Evolutionary conservation across 64 coral and sea anemone genomes (phyloP).

Genomic region (Acropora tenuis): DNA sequence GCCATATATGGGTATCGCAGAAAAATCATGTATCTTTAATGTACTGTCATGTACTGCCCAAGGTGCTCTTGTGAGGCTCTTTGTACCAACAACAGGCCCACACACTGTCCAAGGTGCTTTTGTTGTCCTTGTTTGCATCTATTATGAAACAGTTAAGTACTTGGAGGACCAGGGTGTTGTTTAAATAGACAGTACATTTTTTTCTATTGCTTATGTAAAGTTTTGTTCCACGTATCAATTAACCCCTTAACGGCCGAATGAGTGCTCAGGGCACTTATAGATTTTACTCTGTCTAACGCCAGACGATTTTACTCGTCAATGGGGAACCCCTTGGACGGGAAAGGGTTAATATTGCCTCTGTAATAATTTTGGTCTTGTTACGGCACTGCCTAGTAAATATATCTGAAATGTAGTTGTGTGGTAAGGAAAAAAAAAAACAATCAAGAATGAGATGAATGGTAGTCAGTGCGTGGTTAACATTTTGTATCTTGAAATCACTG

Average conservation of each 20-base stretch:
- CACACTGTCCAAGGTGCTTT: background rate
- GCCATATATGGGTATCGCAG: background rate
- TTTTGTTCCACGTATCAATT: slow-evolving; percentile 3
- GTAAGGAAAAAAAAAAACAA: background rate
- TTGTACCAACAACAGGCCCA: background rate
- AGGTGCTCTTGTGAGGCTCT: background rate
- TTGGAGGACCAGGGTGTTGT: slow-evolving; percentile 13
- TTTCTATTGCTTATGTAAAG: background rate
- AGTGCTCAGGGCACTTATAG: too few species aligned
- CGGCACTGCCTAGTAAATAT: background rate
- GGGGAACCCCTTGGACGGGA: too few species aligned
- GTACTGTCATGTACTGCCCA: background rate
- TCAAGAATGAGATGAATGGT: background rate
- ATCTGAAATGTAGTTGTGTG: background rate
- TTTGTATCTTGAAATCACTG: background rate
- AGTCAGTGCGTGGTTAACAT: background rate
- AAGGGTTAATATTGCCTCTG: background rate
- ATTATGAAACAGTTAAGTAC: background rate
- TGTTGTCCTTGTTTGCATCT: background rate
- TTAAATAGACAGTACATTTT: slow-evolving; percentile 7
- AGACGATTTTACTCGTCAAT: too few species aligned
- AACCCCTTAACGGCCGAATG: too few species aligned
- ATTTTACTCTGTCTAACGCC: too few species aligned
- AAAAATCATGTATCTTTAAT: background rate
- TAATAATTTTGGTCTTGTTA: too few species aligned